Percentiles rank a stretch among this genome's conserved stretches.
These are phyloP conservation scores for Cyclargus thomasi DNA, from an alignment of 1,140 invertebrate genomes.

Conservation along the genomic window DNA sequence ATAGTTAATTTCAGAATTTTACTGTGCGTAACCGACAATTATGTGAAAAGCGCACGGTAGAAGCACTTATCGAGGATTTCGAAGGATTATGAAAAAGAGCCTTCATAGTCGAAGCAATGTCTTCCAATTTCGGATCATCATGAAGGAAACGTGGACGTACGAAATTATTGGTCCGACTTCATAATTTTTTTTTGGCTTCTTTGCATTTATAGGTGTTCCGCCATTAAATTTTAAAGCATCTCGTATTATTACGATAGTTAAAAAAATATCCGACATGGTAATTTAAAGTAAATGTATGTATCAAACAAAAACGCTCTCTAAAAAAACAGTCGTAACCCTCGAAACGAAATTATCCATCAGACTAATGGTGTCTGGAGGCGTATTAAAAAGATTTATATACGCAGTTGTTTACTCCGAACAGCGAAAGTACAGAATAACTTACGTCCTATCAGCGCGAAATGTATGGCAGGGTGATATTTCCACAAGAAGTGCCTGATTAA, in stretches of 20 bases:
- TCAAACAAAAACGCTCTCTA: not conserved
- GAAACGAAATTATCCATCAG: slow-evolving; percentile 32
- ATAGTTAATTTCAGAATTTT: no score
- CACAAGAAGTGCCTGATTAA: not conserved
- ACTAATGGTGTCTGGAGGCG: slow-evolving; percentile 24
- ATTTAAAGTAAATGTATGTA: not conserved
- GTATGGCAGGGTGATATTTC: not conserved
- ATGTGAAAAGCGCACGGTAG: no score
- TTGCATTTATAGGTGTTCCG: not conserved
- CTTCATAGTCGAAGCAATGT: no score
- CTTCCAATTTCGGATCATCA: no score
- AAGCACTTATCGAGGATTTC: no score
- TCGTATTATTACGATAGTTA: not conserved
- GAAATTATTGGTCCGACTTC: no score
- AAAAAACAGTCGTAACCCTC: slow-evolving; percentile 6
- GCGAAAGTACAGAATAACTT: not conserved
- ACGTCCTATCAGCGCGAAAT: not conserved
- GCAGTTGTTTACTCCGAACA: slow-evolving; percentile 19
- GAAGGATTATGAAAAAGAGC: no score
- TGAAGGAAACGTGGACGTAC: no score
- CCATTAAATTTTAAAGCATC: no score
- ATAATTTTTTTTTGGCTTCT: no score
- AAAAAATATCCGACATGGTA: not conserved
- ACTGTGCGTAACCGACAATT: not conserved
- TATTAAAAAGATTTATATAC: slow-evolving; percentile 31